A percentile compares a stretch with the other conserved stretches of the same genome.
phyloP scores from a whole-genome alignment of 2,797 vertebrate genomes.

The Sciurus carolinensis region DNA sequence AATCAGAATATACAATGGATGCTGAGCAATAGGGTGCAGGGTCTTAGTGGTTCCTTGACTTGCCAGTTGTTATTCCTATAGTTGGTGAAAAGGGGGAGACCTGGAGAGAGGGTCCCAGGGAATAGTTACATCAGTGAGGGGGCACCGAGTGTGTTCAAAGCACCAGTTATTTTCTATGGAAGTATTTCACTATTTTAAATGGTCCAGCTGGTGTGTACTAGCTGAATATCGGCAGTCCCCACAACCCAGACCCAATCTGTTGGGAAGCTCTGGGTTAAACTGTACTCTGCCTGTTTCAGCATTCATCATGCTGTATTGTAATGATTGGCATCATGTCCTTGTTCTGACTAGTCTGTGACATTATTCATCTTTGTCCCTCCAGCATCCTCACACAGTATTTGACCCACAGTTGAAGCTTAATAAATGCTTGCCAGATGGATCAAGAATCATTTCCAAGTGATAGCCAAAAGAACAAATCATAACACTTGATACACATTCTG shows the following conservation, averaged over 20 bases:
- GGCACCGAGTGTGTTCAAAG: neutral
- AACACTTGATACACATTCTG: constrained; percentile 32
- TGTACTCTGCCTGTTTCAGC: constrained; percentile 20
- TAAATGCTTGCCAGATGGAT: constrained; percentile 55
- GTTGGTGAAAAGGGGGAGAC: neutral
- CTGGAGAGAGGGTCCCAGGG: neutral
- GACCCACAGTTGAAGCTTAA: constrained; percentile 15
- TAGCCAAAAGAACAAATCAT: constrained; percentile 42
- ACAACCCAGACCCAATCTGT: neutral
- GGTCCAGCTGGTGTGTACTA: neutral
- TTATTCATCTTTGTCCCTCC: constrained; percentile 25
- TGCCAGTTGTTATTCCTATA: neutral
- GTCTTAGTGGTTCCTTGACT: neutral
- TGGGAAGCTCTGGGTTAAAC: constrained; percentile 8
- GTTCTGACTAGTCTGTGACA: constrained; percentile 22
- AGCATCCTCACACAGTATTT: neutral
- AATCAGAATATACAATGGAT: neutral
- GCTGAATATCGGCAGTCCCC: neutral
- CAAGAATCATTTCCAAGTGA: constrained; percentile 58
- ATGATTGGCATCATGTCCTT: constrained; percentile 2
- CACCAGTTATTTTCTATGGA: neutral
- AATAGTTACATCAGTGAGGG: neutral
- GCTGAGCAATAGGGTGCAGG: neutral
- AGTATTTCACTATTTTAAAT: neutral
- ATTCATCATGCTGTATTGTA: neutral